Evolutionary conservation across 1,140 invertebrate genomes (phyloP), one percentile per base, ranked within the genome.

Genomic region (Paraescarpia echinospica): DNA sequence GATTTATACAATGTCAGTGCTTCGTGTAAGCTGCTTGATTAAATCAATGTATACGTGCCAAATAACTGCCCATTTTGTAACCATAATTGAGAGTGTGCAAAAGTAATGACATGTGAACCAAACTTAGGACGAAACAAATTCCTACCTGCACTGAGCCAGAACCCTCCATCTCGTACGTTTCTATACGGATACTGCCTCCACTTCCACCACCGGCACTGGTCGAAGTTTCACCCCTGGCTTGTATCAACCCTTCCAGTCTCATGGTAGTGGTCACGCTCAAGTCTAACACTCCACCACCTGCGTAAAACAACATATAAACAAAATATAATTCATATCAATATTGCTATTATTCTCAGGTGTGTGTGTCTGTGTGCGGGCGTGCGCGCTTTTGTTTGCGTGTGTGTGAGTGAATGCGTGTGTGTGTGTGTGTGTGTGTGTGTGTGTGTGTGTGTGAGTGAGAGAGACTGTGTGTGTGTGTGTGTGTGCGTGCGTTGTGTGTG

Each of bases 171-270:
- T 93, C 77, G n/a, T 92, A 90, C 18, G 94, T 94, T 33, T 92
- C 90, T 33, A 94, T 94, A 90, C 90, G 93, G 8, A 95, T 93
- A 92, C 93, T 94, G 34, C 95, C 95, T 27, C 95, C 95, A 90
- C 94, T 94, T n/a, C 94, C 94, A 22, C 94, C 91, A 33, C 35
- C 14, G 89, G 33, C 35, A 90, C 6, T 90, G 9, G 91, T 33
- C 8, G 34, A 35, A 27, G 91, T 14, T 59, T 91, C 41, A 33
- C 91, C 91, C 9, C 41, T 91, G 35, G 91, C 91, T 4, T 9
- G 6, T 59, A 91, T 59, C 41, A 31, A 12, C 14, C 91, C 91
- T 18, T 91, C 91, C 31, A 95, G 93, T 34, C 93, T 91, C 35
- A 94, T 93, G 35, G 59, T 18, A 89, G 33, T 34, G 33, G 33